Base-by-base conservation (phyloP, 2,888 invertebrate genomes). In the Noctua comes region DNA sequence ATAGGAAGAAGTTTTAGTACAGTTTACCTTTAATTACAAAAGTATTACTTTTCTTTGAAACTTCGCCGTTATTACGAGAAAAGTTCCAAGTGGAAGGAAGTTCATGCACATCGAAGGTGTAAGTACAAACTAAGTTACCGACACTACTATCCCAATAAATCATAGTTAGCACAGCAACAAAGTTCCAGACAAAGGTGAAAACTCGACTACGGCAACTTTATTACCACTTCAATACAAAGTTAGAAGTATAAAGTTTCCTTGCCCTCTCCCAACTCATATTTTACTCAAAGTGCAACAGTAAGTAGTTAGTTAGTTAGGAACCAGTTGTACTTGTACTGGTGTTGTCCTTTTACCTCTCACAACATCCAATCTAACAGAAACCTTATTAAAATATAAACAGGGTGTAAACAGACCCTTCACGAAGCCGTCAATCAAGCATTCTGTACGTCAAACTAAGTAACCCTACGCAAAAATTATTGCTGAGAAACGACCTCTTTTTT, bases 281-380 rank as follows among this genome's bases (percentile, higher is more conserved):
- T 43, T 59, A 68, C 43, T 46, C 7, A 54, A 54, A 81, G 64
- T 81, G 64, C 27, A 65, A 73, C 46, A 54, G 27, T 73, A 27
- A 64, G 21, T 40, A 40, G 10, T 54, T 40, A 18, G 43, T 75
- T 40, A n/a, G 57, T 57, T 66, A n/a, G 7, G 18, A 43, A 66
- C 3, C 2, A n/a, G 43, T n/a, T 43, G 13, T 13, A n/a, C 1
- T n/a, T 65, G 11, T 40, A 40, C 40, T n/a, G 2, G 24, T 31
- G 59, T 8, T 1, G 59, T 5, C 62, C 13, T 64, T 64, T 31
- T 62, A 62, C 2, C 8, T 8, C 31, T 31, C 0, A 31, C 18
- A 59, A 59, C 62, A 64, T 62, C 8, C 31, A 31, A 59, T 0
- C 7, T 21, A 24, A 54, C 8, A 24, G 2, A 2, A 54, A n/a